phyloP scores from a whole-genome alignment of 2,113 vertebrate genomes.

The Monarcha castaneiventris region DNA sequence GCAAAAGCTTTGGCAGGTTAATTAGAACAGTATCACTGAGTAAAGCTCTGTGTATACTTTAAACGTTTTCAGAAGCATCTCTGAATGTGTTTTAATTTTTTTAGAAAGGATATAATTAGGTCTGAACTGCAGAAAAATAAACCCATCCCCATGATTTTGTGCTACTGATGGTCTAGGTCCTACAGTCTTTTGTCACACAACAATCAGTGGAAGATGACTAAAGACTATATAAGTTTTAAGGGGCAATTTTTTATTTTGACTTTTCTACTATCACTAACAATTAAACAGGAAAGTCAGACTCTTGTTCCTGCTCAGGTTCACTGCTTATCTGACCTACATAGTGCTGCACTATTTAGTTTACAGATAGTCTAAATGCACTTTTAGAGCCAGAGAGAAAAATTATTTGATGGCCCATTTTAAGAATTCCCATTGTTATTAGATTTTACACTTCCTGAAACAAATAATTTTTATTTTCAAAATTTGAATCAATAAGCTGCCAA shows the following conservation, averaged over 20 bases:
- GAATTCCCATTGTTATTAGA: neutral
- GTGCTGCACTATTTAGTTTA: neutral
- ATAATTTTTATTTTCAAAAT: neutral
- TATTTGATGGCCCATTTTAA: neutral
- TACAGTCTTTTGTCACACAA: neutral
- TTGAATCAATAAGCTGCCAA: neutral
- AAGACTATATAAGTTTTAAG: neutral
- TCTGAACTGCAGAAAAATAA: slow-evolving; percentile 7
- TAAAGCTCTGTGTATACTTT: neutral
- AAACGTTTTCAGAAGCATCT: neutral
- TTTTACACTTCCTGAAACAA: neutral
- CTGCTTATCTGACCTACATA: neutral
- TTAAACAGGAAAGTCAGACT: neutral
- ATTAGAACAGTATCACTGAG: neutral
- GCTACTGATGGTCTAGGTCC: neutral
- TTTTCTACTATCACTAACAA: neutral
- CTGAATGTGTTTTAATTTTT: neutral
- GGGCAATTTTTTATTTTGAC: neutral
- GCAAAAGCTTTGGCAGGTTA: neutral
- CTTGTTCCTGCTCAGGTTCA: neutral
- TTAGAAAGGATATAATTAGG: neutral
- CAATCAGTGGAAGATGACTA: neutral
- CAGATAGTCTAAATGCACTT: neutral
- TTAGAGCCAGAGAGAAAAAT: neutral
- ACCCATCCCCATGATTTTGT: neutral